These are phyloP conservation scores for Pangasianodon hypophthalmus DNA, from an alignment of 2,113 vertebrate genomes.

Conservation along the genomic window DNA sequence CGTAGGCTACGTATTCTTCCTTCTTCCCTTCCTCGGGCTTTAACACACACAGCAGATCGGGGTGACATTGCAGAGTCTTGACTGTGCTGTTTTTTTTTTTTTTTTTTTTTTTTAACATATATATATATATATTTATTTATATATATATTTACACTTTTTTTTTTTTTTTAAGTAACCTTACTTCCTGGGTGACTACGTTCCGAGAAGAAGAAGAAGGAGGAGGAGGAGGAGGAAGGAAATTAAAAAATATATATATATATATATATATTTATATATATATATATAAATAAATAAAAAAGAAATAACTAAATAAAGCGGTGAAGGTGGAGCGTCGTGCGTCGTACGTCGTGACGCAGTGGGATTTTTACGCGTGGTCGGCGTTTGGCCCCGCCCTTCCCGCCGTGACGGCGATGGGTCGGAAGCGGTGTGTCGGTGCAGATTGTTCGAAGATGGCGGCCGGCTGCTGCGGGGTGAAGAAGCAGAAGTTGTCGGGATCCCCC, in stretches of 20 bases:
- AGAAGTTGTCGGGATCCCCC: conserved; percentile 98
- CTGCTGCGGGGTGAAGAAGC: conserved; percentile 99
- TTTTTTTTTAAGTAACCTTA: conserved; percentile 49
- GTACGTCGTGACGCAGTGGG: conserved; percentile 80
- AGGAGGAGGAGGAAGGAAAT: not conserved
- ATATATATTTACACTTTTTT: too few species aligned
- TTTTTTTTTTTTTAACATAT: too few species aligned
- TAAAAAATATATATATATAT: not conserved
- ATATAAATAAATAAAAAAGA: conserved; percentile 11
- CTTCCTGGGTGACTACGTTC: conserved; percentile 58
- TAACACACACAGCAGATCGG: conserved; percentile 47
- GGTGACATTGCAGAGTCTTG: conserved; percentile 73
- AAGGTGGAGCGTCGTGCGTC: conserved; percentile 79
- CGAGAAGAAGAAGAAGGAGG: not conserved
- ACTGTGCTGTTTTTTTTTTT: too few species aligned
- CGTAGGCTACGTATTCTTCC: conserved; percentile 62
- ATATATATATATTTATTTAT: too few species aligned
- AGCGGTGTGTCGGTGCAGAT: conserved; percentile 94
- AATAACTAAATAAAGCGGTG: conserved; percentile 58
- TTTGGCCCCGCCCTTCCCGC: conserved; percentile 84
- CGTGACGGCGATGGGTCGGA: conserved; percentile 96
- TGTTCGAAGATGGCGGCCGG: conserved; percentile 99
- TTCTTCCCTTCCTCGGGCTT: conserved; percentile 58
- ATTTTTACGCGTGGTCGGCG: conserved; percentile 80
- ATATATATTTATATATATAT: not conserved